A percentile compares a stretch with the other conserved stretches of the same genome.
Evolutionary conservation across 2,797 vertebrate genomes (phyloP).

Genomic region (Adrianichthys oophorus): DNA sequence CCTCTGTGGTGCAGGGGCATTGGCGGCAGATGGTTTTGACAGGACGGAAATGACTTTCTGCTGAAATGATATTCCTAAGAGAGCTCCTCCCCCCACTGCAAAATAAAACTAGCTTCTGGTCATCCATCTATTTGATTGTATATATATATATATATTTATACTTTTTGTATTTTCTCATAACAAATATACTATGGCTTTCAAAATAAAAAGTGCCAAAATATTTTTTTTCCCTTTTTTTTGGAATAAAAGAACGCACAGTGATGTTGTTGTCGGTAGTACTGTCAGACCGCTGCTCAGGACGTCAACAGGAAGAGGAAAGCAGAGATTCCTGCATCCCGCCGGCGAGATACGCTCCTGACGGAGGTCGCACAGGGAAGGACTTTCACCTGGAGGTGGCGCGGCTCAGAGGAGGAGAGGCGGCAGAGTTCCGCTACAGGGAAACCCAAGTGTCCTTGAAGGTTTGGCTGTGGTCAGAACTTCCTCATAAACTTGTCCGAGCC

Average conservation of each 20-base stretch:
- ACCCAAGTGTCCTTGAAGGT: slow-evolving; percentile 42
- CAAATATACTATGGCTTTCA: slow-evolving; percentile 86
- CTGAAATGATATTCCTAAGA: slow-evolving; percentile 41
- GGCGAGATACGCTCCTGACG: slow-evolving; percentile 56
- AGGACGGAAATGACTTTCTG: slow-evolving; percentile 28
- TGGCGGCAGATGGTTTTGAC: slow-evolving; percentile 29
- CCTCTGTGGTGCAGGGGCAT: slow-evolving; percentile 14
- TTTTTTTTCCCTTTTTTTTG: slow-evolving; percentile 77
- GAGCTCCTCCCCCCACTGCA: slow-evolving; percentile 72
- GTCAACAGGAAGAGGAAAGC: slow-evolving; percentile 71
- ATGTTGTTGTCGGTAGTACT: slow-evolving; percentile 82
- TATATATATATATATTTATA: slow-evolving; percentile 70
- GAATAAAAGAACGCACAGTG: slow-evolving; percentile 87
- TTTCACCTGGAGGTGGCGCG: slow-evolving; percentile 51
- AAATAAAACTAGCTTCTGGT: slow-evolving; percentile 70
- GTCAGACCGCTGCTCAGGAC: slow-evolving; percentile 65
- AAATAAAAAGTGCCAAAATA: slow-evolving; percentile 86
- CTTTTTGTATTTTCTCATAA: slow-evolving; percentile 68
- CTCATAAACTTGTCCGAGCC: slow-evolving; percentile 74
- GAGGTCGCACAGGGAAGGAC: slow-evolving; percentile 60
- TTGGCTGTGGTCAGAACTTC: slow-evolving; percentile 54
- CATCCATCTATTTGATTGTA: slow-evolving; percentile 76
- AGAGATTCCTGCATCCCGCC: slow-evolving; percentile 54
- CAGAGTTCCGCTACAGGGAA: slow-evolving; percentile 56
- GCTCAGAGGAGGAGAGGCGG: slow-evolving; percentile 58